Evolutionary conservation across 2,888 invertebrate genomes (phyloP), one percentile per base, ranked within the genome.

Genomic region (Drosophila testacea): DNA sequence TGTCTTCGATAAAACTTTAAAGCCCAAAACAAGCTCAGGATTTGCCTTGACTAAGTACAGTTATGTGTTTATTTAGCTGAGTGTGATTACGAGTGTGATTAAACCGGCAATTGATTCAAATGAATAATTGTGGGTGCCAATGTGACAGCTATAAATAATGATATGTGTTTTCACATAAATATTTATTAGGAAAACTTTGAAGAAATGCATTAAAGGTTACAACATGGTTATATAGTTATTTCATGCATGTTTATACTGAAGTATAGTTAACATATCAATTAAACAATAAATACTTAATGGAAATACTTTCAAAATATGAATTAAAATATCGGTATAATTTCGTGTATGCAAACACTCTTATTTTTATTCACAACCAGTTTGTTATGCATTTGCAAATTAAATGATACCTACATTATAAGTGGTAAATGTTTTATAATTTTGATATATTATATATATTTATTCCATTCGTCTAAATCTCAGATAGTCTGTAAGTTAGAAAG

Each of bases 61-160:
- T 7, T 50, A 10, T 13, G 34, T 41, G 22, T 30, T 5, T 16
- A 4, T 30, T n/a, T 30, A 6, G 41, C n/a, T 41, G n/a, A n/a
- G n/a, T n/a, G 32, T 32, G 34, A 28, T 38, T 34, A 54, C 13
- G 38, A 7, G 51, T 34, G 50, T 54, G 32, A 22, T 22, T 41
- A 39, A 16, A 11, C 22, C 9, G 30, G 57, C 47, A 47, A 47
- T 47, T 60, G 52, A 60, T 52, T 42, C 41, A 34, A 61, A 16
- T 57, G 28, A 57, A 36, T 57, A 27, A 56, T 27, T 51, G 34
- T 32, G 52, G 42, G 28, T 48, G n/a, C 38, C 38, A 16, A n/a
- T 16, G 13, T 16, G 16, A 38, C 28, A 28, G 51, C 38, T 28
- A 9, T 52, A 28, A 52, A 38, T 39, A 28, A 52, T 56, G 10